Conservation (phyloP, 2,113 vertebrate species). For the Noturus placidus region DNA sequence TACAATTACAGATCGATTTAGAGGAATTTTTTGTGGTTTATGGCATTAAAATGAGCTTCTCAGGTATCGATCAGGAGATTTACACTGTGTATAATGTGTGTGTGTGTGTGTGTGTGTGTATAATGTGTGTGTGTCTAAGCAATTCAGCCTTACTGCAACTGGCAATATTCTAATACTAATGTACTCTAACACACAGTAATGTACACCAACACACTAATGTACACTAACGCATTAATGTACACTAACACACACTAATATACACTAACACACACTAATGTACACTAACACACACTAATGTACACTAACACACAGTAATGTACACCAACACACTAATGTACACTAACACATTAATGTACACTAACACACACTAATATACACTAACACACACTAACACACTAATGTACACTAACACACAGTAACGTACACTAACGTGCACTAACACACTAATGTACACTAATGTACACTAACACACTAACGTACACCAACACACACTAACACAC, state of each 20-base stretch:
- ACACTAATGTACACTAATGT: not conserved
- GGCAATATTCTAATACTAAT: not conserved
- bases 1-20: constrained; percentile 45
- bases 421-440: not conserved
- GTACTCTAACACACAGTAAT: not conserved
- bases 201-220: not conserved
- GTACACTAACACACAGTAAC: not conserved
- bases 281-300: not conserved
- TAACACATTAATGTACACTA: not conserved
- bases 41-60: constrained; percentile 33
- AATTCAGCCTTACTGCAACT: not conserved
- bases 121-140: not conserved
- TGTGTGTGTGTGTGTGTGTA: not conserved
- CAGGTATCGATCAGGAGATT: constrained; percentile 6
- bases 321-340: not conserved
- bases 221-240: not conserved
- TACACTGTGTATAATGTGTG: not conserved
- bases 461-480: not conserved
- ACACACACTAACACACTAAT: not conserved
- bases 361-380: not conserved
- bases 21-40: constrained; percentile 13
- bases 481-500: not conserved
- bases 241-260: not conserved
- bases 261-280: not conserved
- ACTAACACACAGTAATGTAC: not conserved